Evolutionary conservation across 2,888 invertebrate genomes (phyloP), one percentile per base, ranked within the genome.

Genomic region (Sphaerophoria rueppellii): DNA sequence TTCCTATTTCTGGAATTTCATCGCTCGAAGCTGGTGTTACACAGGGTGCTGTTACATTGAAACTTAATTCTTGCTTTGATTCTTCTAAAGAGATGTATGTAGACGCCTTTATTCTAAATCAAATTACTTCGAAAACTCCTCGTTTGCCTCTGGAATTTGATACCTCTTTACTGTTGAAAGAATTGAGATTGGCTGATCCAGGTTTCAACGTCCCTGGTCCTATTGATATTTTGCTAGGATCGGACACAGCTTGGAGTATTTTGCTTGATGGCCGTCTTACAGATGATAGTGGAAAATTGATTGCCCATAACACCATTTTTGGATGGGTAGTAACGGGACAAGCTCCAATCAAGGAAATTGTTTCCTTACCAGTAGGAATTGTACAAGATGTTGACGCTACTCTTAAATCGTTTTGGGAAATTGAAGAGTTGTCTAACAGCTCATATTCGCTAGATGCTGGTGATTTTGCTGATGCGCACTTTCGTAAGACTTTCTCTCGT

Each of bases 11-110:
- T 11, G 48, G 48, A 9, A 63, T 63, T 11, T 63, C 43, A 4
- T 63, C 46, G 12, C 32, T 48, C 6, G 61, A 63, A 63, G 61
- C 61, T 43, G 61, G 48, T 48, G 46, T 63, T 63, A 63, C 61
- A 5, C 61, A 63, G 11, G 61, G 48, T 46, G 61, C 34, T 48
- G 61, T 63, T 12, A 63, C 24, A 11, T 32, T 48, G n/a, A 35
- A 11, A 4, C 60, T 35, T 40, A 50, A 16, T 16, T 50, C 50
- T 16, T 50, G 50, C 24, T 2, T 50, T 16, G 50, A 50, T n/a
- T n/a, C n/a, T 50, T 50, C 50, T 16, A 48, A 48, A 6, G 48
- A 48, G 14, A 50, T 50, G n/a, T 14, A 50, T 14, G 5, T 50
- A 2, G 16, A 50, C 5, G 50, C 50, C 50, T 50, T 50, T 16